Evolutionary conservation across 2,888 invertebrate genomes (phyloP), one percentile per base, ranked within the genome.

Genomic region (Argynnis bischoffii): DNA sequence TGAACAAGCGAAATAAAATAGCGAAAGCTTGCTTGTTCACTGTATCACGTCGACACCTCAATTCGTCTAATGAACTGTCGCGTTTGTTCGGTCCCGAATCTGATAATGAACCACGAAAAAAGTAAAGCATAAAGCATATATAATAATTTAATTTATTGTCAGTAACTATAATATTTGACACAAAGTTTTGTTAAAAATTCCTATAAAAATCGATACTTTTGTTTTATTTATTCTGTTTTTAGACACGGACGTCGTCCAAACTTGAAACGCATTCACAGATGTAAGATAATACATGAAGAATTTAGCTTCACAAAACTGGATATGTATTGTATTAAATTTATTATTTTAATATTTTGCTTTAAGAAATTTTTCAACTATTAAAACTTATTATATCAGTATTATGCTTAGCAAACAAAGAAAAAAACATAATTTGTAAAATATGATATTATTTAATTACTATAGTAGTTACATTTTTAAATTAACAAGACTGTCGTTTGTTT

Each of bases 71-170:
- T 50, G 88, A 89, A 63, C 55, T 84, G 2, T 76, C 67, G 15
- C 75, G 76, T 53, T 35, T 80, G 0, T 85, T 87, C 60, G 87
- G 86, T 0, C 74, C 80, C 0, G 85, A 82, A 0, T 76, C 76
- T 0, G 76, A 75, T 1, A 75, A 79, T 31, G n/a, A 5, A 13
- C 13, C 47, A 26, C 47, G 11, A 74, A 74, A 55, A 64, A 68
- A 2, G 26, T 31, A 35, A 16, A 48, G 47, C 50, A 41, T 8
- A 56, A 41, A 15, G 13, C 8, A 8, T 26, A 48, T n/a, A n/a
- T n/a, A n/a, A n/a, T n/a, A n/a, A n/a, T n/a, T n/a, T n/a, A n/a
- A n/a, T n/a, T n/a, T n/a, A n/a, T n/a, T n/a, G n/a, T n/a, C n/a
- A n/a, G n/a, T n/a, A n/a, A n/a, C n/a, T n/a, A n/a, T n/a, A n/a